Conservation (phyloP, 35 echinoderm and acorn worm species). For the Heliocidaris tuberculata region DNA sequence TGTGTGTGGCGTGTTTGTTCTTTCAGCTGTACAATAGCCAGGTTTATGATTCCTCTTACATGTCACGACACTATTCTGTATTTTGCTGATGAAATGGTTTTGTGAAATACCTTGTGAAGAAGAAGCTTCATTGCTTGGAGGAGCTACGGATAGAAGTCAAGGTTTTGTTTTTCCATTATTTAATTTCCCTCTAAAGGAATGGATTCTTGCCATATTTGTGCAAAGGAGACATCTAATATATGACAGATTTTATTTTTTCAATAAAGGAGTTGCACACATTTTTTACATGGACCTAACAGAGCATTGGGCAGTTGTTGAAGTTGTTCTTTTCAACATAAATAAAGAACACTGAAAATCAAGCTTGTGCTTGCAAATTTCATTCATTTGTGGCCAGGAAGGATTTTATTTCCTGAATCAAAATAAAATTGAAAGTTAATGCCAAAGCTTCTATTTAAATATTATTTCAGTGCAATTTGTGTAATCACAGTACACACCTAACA, state of each 20-base stretch:
- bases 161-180: constrained; percentile 22
- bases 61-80: neutral
- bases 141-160: neutral
- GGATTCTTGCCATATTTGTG: constrained; percentile 45
- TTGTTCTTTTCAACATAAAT: neutral
- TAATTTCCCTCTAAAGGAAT: constrained; percentile 24
- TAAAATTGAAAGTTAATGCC: constrained; percentile 33
- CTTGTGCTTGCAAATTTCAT: neutral
- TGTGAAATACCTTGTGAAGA: neutral
- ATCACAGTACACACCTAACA: constrained; percentile 48
- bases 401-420: constrained; percentile 29
- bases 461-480: constrained; percentile 53
- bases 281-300: constrained; percentile 23
- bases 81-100: constrained; percentile 20
- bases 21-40: constrained; percentile 31
- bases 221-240: constrained; percentile 44
- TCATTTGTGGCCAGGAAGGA: constrained; percentile 23
- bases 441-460: constrained; percentile 53
- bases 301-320: neutral
- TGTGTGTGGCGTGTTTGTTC: constrained; percentile 48
- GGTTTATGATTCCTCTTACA: constrained; percentile 12
- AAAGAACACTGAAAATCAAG: neutral
- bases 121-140: neutral
- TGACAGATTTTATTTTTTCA: constrained; percentile 46
- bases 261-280: constrained; percentile 24